Evolutionary conservation across 2,888 invertebrate species (phyloP).

Genomic region (Drosophila engyochracea): DNA sequence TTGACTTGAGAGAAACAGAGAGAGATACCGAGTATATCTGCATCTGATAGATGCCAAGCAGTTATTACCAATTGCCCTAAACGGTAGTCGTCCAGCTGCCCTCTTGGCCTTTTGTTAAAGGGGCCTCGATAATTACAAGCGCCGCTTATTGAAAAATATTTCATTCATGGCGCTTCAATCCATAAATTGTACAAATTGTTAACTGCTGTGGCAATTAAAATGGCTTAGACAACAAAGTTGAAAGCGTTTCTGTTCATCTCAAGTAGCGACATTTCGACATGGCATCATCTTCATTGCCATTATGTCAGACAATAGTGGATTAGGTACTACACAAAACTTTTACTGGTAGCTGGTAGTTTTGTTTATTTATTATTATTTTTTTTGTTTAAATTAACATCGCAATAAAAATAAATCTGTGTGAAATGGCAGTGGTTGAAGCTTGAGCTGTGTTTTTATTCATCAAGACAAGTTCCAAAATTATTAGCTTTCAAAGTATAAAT

Average conservation of each 20-base stretch:
- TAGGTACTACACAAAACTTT: constrained; percentile 46
- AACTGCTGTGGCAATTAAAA: constrained; percentile 70
- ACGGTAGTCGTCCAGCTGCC: constrained; percentile 76
- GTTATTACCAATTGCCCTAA: constrained; percentile 76
- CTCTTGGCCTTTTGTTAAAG: constrained; percentile 57
- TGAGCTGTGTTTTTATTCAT: neutral
- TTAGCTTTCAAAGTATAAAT: neutral
- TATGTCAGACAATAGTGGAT: constrained; percentile 59
- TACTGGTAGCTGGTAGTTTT: constrained; percentile 29
- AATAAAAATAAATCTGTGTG: constrained; percentile 13
- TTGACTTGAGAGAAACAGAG: constrained; percentile 20
- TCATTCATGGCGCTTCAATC: constrained; percentile 67
- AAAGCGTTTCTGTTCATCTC: constrained; percentile 34
- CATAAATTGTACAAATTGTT: constrained; percentile 20
- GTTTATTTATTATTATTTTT: neutral
- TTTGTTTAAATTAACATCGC: constrained; percentile 30
- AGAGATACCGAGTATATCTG: constrained; percentile 35
- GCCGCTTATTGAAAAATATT: constrained; percentile 71
- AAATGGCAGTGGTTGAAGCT: neutral
- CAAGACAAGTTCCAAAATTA: neutral
- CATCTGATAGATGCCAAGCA: constrained; percentile 61
- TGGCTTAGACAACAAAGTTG: constrained; percentile 67
- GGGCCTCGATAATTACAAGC: constrained; percentile 72
- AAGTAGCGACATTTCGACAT: constrained; percentile 72
- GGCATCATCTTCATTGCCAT: constrained; percentile 60